Conservation (phyloP, 2,797 vertebrate genomes). For the Sardinella longiceps region DNA sequence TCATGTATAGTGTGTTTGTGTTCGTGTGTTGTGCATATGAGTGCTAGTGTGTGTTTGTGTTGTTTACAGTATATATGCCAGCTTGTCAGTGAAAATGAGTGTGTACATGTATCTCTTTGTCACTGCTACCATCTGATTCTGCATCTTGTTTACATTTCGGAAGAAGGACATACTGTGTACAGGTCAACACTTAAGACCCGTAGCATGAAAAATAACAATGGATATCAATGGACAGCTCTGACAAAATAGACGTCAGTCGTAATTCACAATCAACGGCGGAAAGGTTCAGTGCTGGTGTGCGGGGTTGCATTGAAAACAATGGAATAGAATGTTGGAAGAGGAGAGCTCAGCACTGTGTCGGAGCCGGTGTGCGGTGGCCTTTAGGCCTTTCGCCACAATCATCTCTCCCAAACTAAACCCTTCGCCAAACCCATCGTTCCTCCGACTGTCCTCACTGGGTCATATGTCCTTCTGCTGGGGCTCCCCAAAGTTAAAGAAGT, state of each 20-base stretch:
- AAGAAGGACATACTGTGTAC: not conserved
- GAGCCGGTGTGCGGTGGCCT: too few relatives aligned
- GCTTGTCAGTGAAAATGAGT: not conserved
- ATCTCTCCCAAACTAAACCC: not conserved
- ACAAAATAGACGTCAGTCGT: too few relatives aligned
- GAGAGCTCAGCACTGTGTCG: too few relatives aligned
- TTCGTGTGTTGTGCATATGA: not conserved
- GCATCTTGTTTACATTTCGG: not conserved
- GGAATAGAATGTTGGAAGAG: too few relatives aligned
- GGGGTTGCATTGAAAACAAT: too few relatives aligned
- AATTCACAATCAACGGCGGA: too few relatives aligned
- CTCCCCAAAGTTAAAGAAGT: not conserved
- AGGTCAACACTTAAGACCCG: not conserved
- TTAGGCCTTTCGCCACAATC: not conserved
- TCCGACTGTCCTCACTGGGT: constrained; percentile 3
- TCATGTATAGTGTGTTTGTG: not conserved
- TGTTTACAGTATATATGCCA: not conserved
- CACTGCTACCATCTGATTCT: not conserved
- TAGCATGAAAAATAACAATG: too few relatives aligned
- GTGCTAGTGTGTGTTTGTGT: not conserved
- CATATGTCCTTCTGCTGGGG: not conserved
- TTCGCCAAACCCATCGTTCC: not conserved
- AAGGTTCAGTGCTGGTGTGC: too few relatives aligned
- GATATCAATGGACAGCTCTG: too few relatives aligned
- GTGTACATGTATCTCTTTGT: not conserved